These are phyloP conservation scores for Drosophila bipectinata DNA, from an alignment of 1,140 invertebrate species.

Conservation along the genomic window DNA sequence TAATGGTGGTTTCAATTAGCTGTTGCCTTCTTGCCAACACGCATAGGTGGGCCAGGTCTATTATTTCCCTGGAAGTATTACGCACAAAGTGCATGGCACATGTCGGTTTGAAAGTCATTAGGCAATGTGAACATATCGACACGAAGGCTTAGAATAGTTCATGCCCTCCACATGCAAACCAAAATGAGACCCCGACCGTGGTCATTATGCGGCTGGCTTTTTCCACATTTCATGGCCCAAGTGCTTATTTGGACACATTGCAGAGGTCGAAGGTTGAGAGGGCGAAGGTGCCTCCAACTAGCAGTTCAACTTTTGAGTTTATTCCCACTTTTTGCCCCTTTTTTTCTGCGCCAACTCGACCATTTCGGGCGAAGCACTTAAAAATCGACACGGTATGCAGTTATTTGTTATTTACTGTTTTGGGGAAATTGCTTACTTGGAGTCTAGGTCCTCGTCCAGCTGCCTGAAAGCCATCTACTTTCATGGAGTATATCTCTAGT, in stretches of 20 bases:
- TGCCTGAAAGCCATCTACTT: background rate
- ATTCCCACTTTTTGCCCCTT: conserved; percentile 3
- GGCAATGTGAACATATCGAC: conserved; percentile 13
- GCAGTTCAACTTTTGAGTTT: conserved; percentile 45
- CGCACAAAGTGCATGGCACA: conserved; percentile 72
- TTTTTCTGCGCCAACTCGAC: conserved; percentile 13
- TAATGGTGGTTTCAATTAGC: background rate
- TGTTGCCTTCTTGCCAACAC: conserved; percentile 22
- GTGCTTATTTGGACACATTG: conserved; percentile 63
- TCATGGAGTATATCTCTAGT: conserved; percentile 32
- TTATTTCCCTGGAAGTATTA: conserved; percentile 72
- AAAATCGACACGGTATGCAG: conserved; percentile 77
- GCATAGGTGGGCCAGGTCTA: conserved; percentile 64
- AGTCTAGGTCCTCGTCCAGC: conserved; percentile 19
- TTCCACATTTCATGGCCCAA: conserved; percentile 73
- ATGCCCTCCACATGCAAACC: background rate
- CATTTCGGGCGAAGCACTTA: conserved; percentile 73
- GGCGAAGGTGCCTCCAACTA: conserved; percentile 46
- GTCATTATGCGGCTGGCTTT: conserved; percentile 79
- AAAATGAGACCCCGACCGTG: conserved; percentile 21
- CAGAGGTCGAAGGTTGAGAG: conserved; percentile 10
- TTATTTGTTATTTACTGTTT: conserved; percentile 75
- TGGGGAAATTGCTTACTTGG: conserved; percentile 74
- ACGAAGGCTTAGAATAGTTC: background rate
- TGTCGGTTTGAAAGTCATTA: conserved; percentile 79